phyloP scores from a whole-genome alignment of 2,113 vertebrate species.

The Gymnobelideus leadbeateri region DNA sequence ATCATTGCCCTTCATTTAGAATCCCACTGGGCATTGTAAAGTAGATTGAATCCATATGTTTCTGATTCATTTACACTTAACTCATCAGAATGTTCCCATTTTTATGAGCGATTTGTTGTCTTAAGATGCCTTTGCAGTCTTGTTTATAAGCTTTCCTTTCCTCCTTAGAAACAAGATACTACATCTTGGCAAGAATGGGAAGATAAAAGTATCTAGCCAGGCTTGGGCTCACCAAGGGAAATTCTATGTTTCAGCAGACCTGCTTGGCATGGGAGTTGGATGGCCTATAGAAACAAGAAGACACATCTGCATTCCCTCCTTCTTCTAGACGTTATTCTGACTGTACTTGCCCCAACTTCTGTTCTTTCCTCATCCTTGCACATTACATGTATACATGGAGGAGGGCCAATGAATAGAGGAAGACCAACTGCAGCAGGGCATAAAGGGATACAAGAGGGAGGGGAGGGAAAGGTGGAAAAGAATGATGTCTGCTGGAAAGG shows the following conservation, averaged over 20 bases:
- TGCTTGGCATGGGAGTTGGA: conserved; percentile 5
- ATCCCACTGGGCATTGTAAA: conserved; percentile 64
- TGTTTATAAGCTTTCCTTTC: conserved; percentile 63
- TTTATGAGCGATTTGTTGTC: conserved; percentile 65
- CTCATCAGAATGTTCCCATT: conserved; percentile 64
- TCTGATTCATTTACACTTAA: conserved; percentile 79
- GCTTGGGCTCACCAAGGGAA: conserved; percentile 46
- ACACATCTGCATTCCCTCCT: not conserved
- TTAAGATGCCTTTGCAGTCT: conserved; percentile 65
- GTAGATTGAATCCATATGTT: conserved; percentile 73
- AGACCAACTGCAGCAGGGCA: not conserved
- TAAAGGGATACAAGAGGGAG: not conserved
- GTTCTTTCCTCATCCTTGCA: not conserved
- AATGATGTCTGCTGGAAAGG: not conserved
- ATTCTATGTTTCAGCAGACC: conserved; percentile 23
- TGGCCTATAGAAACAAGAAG: not conserved
- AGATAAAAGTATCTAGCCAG: not conserved
- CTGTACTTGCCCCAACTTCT: not conserved
- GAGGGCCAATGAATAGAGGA: not conserved
- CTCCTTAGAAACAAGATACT: conserved; percentile 50
- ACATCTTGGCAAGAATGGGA: not conserved
- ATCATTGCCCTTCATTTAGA: conserved; percentile 55
- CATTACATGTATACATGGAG: not conserved
- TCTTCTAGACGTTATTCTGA: not conserved
- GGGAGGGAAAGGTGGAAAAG: not conserved